Base-by-base conservation (phyloP, 2,888 invertebrate species). In the Chouioia cunea region DNA sequence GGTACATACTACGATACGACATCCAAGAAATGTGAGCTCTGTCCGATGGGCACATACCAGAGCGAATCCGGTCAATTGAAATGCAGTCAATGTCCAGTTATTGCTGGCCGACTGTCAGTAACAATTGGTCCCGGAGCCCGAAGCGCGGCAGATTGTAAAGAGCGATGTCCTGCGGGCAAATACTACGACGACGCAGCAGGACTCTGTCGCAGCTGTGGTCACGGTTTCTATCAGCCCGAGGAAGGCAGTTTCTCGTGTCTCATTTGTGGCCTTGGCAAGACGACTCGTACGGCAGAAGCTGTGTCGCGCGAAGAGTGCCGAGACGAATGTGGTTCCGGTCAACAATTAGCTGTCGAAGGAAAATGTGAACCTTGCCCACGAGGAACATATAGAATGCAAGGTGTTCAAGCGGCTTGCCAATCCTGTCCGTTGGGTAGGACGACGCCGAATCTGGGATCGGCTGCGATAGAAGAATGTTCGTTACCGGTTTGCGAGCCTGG, bases 111-210 rank as follows among this genome's bases (percentile, higher is more conserved):
- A 76, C 89, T 93, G 2, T 96, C 96, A 67, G 96, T 96, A 8
- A 97, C 97, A 0, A 91, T 95, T 67, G 92, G 94, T 15, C 89
- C 92, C 2, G 97, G 97, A 36, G 95, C 97, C 0, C 89, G 96
- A 77, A 95, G 94, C 76, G 94, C 95, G 36, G 92, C 92, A 18
- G 94, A 96, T 83, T 97, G 96, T 83, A 96, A 96, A 88, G 97
- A 97, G 86, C 91, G 95, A 75, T 98, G 97, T 82, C 94, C 96
- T 4, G 93, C 96, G 72, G 97, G 97, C 72, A 96, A 97, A 87
- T 97, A 93, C 86, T 96, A 95, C 86, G 96, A 97, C 81, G 93
- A 94, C 48, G 92, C 92, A 53, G 93, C 93, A 0, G 96, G 96
- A 52, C 88, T 96, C 1, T 98, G 98, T 81, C 89, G 94, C 63